Percentiles rank a stretch among this genome's conserved stretches.
Evolutionary conservation across 2,797 vertebrate genomes (phyloP).

Genomic region (Falco biarmicus): DNA sequence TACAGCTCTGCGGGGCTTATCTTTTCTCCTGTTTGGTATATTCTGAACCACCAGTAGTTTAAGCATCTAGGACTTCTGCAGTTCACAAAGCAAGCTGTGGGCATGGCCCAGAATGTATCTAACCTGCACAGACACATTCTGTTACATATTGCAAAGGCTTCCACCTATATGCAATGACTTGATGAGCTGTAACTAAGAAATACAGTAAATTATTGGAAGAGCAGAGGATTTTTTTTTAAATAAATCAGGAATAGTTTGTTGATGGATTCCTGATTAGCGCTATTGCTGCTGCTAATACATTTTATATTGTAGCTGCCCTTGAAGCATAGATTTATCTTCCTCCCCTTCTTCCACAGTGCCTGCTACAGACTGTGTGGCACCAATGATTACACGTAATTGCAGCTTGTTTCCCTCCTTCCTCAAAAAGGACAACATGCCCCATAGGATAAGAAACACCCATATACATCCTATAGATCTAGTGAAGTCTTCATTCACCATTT

Average conservation of each 20-base stretch:
- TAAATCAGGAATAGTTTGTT: neutral
- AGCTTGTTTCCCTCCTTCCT: neutral
- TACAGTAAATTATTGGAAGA: neutral
- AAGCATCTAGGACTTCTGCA: neutral
- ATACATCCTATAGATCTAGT: fast-evolving
- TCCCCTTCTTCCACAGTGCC: neutral
- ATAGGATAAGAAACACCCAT: neutral
- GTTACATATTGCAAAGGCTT: neutral
- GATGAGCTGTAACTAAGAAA: neutral
- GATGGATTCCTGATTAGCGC: neutral
- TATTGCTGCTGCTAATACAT: neutral
- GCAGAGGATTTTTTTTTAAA: neutral
- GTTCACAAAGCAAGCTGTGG: neutral
- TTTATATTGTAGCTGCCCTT: neutral
- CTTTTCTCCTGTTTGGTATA: neutral
- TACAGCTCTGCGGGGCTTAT: neutral
- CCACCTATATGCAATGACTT: fast-evolving
- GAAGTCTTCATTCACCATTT: fast-evolving
- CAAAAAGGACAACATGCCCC: neutral
- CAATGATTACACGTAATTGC: neutral
- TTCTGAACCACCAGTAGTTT: neutral
- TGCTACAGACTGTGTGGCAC: neutral
- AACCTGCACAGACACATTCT: neutral
- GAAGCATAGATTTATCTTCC: neutral
- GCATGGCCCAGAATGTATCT: neutral